Evolutionary conservation across 2,888 invertebrate genomes (phyloP), one percentile per base, ranked within the genome.

Genomic region (Anoncus sp.): DNA sequence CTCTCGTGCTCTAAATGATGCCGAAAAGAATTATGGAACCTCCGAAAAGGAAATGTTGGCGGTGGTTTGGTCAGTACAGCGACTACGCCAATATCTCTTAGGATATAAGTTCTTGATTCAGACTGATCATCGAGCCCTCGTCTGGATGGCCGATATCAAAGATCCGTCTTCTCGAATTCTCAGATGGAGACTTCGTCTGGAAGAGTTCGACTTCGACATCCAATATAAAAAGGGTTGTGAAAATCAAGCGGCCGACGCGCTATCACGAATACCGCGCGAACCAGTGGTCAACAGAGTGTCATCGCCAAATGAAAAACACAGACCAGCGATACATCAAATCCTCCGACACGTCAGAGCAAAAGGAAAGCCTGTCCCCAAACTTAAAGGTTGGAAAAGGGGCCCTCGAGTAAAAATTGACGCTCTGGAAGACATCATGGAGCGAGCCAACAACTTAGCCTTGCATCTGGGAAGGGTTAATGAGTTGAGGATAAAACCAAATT

Each of bases 181-280:
- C 31, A 55, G 60, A 45, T 45, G 86, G 86, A 59, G 83, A 12
- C 62, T 88, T 5, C 74, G 72, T 63, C 55, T 87, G 20, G 82
- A 85, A 75, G 86, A 87, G 66, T 86, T 82, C 67, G 80, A 85
- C 20, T 87, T 85, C 43, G 80, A 85, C 69, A 85, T 89, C 3
- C 18, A 66, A 5, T 87, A 88, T 51, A 86, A 85, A 76, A 77
- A 82, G 18, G 87, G 88, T 14, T 79, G 69, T 53, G n/a, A 66
- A 14, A 88, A 88, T 70, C 51, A 78, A 18, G 85, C 85, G 72
- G 88, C 86, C 10, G 89, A 88, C 57, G 85, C 83, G n/a, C 66
- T 86, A 16, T 83, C 65, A 35, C 10, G 65, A 40, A 47, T 69
- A 45, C 59, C 27, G 14, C 27, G 57, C 27, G 55, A 45, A 59